These are phyloP conservation scores for Zootoca vivipara DNA, from an alignment of 2,113 vertebrate genomes.

Conservation along the genomic window DNA sequence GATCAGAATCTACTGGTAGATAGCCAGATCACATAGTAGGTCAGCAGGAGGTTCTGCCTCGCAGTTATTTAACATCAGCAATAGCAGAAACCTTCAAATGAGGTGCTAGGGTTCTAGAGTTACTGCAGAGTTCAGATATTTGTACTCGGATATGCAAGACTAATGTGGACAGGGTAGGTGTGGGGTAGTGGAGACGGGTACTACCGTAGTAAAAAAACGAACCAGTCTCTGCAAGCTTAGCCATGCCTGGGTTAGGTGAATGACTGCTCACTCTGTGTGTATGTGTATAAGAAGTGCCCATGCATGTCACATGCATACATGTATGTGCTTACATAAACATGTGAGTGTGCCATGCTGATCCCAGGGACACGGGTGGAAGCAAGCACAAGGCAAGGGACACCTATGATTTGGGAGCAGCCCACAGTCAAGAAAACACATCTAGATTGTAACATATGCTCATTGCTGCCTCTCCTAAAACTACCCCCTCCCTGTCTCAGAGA, in stretches of 20 bases:
- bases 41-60: not conserved
- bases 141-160: not conserved
- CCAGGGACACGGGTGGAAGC: not conserved
- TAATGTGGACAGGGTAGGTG: not conserved
- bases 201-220: not conserved
- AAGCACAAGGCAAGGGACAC: not conserved
- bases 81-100: not conserved
- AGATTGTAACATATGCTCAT: slow-evolving; percentile 28
- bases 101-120: not conserved
- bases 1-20: not conserved
- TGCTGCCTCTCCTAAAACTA: not conserved
- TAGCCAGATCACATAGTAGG: not conserved
- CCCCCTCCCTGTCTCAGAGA: slow-evolving; percentile 11
- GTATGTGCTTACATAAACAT: not conserved
- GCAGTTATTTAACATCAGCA: not conserved
- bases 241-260: not conserved
- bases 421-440: slow-evolving; percentile 40
- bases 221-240: not conserved
- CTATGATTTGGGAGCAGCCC: slow-evolving; percentile 14
- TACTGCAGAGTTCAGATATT: not conserved
- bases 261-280: not conserved
- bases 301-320: not conserved
- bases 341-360: no score
- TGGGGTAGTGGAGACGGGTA: not conserved
- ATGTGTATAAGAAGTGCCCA: not conserved